phyloP scores from a whole-genome alignment of 2,797 vertebrate species.

The Cottoperca gobio region DNA sequence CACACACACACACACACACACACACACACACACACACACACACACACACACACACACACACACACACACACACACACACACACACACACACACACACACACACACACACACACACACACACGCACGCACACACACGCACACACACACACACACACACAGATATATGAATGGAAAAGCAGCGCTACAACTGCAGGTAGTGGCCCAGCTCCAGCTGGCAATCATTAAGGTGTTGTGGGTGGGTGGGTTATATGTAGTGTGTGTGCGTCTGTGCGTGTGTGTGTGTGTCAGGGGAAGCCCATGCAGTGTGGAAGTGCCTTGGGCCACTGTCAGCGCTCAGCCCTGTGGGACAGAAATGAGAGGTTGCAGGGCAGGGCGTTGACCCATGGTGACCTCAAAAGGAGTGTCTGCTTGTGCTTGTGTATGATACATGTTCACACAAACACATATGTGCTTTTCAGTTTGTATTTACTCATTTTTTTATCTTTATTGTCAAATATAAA shows the following conservation, averaged over 20 bases:
- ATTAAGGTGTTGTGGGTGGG: conserved; percentile 72
- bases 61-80: conserved; percentile 20
- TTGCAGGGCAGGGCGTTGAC: conserved; percentile 81
- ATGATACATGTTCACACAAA: conserved; percentile 35
- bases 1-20: conserved; percentile 33
- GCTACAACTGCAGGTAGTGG: conserved; percentile 71
- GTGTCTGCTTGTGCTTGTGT: conserved; percentile 61
- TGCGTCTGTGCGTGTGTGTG: conserved; percentile 48
- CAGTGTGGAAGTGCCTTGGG: conserved; percentile 80
- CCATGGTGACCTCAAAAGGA: conserved; percentile 70
- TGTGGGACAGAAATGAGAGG: conserved; percentile 81
- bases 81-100: conserved; percentile 25
- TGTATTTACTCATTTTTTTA: not conserved
- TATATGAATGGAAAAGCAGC: conserved; percentile 39
- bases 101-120: no score
- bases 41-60: conserved; percentile 41
- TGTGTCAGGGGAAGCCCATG: conserved; percentile 57
- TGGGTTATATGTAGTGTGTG: conserved; percentile 1
- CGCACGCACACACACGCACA: no score
- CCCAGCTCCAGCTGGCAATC: conserved; percentile 75
- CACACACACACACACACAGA: conserved; percentile 21
- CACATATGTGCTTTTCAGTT: conserved; percentile 11
- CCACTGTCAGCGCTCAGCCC: conserved; percentile 78
- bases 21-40: conserved; percentile 66
- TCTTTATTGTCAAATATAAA: not conserved